These are phyloP conservation scores for Lepilemur ruficaudatus DNA, from an alignment of 2,797 vertebrate genomes.

Conservation along the genomic window DNA sequence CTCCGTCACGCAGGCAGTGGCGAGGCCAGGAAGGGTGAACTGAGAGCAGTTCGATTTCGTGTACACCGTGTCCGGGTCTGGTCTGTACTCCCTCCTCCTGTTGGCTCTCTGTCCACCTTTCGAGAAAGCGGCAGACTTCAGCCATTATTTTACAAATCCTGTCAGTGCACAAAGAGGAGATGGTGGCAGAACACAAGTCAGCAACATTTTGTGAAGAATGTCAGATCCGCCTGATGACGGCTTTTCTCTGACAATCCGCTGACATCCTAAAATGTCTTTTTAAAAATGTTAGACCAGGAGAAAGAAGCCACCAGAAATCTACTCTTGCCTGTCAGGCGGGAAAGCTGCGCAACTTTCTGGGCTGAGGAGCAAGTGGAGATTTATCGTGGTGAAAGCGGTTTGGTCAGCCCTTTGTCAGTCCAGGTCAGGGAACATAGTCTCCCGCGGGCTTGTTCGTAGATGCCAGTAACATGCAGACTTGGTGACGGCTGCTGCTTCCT, in stretches of 20 bases:
- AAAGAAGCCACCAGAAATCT: neutral
- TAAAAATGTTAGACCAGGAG: neutral
- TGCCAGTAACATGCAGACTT: rapidly evolving
- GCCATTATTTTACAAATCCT: neutral
- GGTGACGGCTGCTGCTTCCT: neutral
- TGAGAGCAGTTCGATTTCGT: neutral
- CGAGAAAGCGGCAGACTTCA: neutral
- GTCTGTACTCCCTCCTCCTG: neutral
- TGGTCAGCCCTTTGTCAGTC: neutral
- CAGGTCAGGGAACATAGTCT: neutral
- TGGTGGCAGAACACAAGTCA: neutral
- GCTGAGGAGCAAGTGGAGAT: too few relatives aligned
- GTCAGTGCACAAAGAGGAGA: neutral
- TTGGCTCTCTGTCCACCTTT: neutral
- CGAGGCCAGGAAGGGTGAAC: neutral
- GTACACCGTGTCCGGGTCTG: rapidly evolving
- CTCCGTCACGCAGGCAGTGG: too few relatives aligned
- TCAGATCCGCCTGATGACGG: neutral
- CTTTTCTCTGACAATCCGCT: neutral
- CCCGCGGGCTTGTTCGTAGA: rapidly evolving
- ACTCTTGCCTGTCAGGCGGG: neutral
- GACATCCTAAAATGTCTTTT: neutral
- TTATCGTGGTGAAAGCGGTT: neutral
- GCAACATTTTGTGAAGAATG: neutral
- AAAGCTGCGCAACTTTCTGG: neutral